Percentiles rank a stretch among this genome's conserved stretches.
phyloP scores from a whole-genome alignment of 2,113 vertebrate genomes.

The Falcunculus frontatus region DNA sequence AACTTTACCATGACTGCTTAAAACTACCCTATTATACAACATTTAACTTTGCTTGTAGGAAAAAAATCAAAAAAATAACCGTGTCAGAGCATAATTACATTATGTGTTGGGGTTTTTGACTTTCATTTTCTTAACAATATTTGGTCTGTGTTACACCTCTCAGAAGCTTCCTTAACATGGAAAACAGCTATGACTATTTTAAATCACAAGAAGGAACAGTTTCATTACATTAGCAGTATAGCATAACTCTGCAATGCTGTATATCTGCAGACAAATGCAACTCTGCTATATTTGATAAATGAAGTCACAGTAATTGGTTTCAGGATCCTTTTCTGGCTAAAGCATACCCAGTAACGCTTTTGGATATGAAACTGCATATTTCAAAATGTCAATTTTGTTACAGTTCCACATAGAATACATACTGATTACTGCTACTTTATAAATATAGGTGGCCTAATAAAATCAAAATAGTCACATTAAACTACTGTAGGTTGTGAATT shows the following conservation, averaged over 20 bases:
- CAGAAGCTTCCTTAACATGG: neutral
- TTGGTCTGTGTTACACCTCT: neutral
- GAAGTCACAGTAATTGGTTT: conserved; percentile 82
- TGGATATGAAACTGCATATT: conserved; percentile 77
- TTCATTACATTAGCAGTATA: neutral
- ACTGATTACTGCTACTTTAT: conserved; percentile 71
- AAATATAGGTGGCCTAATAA: conserved; percentile 42
- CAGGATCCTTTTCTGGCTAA: conserved; percentile 69
- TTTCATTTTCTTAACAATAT: neutral
- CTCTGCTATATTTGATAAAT: conserved; percentile 76
- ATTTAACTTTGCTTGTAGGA: neutral
- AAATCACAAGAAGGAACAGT: conserved; percentile 9
- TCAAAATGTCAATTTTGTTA: conserved; percentile 73
- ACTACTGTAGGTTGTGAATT: conserved; percentile 1
- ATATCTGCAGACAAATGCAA: conserved; percentile 55
- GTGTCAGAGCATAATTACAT: neutral
- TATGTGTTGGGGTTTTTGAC: neutral
- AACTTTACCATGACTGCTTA: neutral
- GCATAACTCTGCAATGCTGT: neutral
- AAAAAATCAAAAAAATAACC: neutral
- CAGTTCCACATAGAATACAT: conserved; percentile 67
- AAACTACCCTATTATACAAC: neutral
- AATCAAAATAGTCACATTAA: conserved; percentile 14
- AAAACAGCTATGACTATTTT: neutral
- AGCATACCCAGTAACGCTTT: conserved; percentile 68